Evolutionary conservation across 2,888 invertebrate species (phyloP).

Genomic region (Synergus gifuensis): DNA sequence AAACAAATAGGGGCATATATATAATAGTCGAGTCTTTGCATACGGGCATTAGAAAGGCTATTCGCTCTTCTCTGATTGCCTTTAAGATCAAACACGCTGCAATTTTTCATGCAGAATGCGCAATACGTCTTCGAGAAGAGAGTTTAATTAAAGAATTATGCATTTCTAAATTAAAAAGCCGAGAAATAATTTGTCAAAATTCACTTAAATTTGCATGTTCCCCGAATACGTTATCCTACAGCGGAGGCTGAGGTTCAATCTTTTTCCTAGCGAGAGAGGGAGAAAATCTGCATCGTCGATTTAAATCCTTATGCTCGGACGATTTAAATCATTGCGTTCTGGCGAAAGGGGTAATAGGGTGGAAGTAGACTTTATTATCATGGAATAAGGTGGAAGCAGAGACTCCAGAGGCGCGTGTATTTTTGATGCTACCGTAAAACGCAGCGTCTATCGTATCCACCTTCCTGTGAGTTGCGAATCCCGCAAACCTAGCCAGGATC

Average conservation of each 20-base stretch:
- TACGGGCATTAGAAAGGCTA: neutral
- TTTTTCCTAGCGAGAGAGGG: neutral
- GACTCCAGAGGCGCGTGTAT: constrained; percentile 7
- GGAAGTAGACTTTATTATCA: constrained; percentile 1
- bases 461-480: constrained; percentile 29
- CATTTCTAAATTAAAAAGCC: neutral
- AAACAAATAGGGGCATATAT: constrained; percentile 20
- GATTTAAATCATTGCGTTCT: neutral
- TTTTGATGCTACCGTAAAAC: constrained; percentile 20
- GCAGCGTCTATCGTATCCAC: neutral
- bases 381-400: constrained; percentile 16
- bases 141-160: neutral
- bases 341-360: neutral
- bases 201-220: neutral
- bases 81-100: neutral
- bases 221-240: neutral
- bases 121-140: neutral
- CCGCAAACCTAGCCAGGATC: constrained; percentile 18
- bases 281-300: neutral
- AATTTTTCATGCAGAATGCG: neutral
- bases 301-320: neutral
- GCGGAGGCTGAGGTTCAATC: too few species aligned
- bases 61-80: neutral
- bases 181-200: neutral
- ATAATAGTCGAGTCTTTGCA: neutral